Percentiles rank a stretch among this genome's conserved stretches.
Conservation (phyloP, 2,888 invertebrate species). For the Eucriotettix oculatus region DNA sequence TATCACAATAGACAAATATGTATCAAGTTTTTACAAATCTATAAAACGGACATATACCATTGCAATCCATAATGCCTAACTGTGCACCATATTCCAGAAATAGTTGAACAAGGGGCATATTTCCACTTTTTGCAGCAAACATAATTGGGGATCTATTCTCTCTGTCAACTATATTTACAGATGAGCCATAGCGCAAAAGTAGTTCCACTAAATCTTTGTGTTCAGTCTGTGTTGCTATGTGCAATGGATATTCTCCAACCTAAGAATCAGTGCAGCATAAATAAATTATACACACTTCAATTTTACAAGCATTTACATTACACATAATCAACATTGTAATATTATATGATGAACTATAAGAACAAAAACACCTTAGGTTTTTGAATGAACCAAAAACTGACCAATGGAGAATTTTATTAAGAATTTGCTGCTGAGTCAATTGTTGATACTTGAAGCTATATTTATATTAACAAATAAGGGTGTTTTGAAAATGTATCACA, state of each 20-base stretch:
- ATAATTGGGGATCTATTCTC: conserved; percentile 20
- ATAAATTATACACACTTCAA: background rate
- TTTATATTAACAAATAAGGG: too few species aligned
- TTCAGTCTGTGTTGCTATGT: conserved; percentile 19
- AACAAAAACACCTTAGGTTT: too few species aligned
- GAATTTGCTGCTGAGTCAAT: too few species aligned
- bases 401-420: background rate
- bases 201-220: conserved; percentile 19
- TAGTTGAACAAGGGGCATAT: conserved; percentile 17
- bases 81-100: conserved; percentile 19
- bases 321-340: too few species aligned
- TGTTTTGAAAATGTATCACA: too few species aligned
- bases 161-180: conserved; percentile 18
- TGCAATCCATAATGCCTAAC: conserved; percentile 18
- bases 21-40: background rate
- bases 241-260: conserved; percentile 20
- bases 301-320: too few species aligned
- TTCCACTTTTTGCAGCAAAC: conserved; percentile 20
- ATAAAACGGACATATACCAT: conserved; percentile 14
- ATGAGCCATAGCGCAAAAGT: conserved; percentile 18
- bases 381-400: background rate
- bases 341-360: too few species aligned
- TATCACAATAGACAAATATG: background rate
- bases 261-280: conserved; percentile 7
- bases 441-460: too few species aligned